phyloP scores from a whole-genome alignment of 2,797 vertebrate species.

The Otolemur crassicaudatus region DNA sequence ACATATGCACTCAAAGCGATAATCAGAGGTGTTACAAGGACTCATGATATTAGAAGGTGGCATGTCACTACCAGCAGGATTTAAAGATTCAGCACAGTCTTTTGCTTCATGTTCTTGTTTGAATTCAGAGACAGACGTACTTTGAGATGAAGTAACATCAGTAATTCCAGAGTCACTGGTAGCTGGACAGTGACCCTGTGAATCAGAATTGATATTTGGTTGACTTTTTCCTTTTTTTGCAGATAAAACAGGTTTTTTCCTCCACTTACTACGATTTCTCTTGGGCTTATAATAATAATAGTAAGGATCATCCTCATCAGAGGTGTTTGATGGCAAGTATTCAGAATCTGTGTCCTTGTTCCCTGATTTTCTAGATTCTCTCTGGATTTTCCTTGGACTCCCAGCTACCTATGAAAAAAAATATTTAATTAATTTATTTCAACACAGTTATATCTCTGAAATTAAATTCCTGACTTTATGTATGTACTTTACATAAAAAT shows the following conservation, averaged over 20 bases:
- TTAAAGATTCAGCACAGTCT: conserved; percentile 69
- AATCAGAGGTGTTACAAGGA: conserved; percentile 92
- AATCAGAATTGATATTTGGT: conserved; percentile 57
- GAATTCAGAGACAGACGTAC: conserved; percentile 63
- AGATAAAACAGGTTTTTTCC: conserved; percentile 51
- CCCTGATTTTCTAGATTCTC: conserved; percentile 87
- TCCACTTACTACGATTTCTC: conserved; percentile 71
- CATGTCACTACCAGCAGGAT: background rate
- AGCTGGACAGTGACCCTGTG: conserved; percentile 5
- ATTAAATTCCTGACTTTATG: conserved; percentile 28
- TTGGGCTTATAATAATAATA: conserved; percentile 84
- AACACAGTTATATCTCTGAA: conserved; percentile 40
- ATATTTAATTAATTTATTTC: conserved; percentile 61
- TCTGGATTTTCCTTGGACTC: conserved; percentile 86
- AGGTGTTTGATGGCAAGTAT: conserved; percentile 77
- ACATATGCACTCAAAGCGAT: conserved; percentile 98
- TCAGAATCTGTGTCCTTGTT: conserved; percentile 83
- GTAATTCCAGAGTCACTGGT: conserved; percentile 70
- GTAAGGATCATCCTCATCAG: conserved; percentile 86
- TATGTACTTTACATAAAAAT: conserved; percentile 14
- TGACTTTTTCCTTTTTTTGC: conserved; percentile 67
- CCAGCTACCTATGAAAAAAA: conserved; percentile 81
- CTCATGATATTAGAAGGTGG: conserved; percentile 81
- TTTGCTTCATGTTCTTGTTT: conserved; percentile 44
- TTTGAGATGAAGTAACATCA: conserved; percentile 67